Percentiles rank a stretch among this genome's conserved stretches.
phyloP scores from a whole-genome alignment of 2,113 vertebrate species.

The Zapus hudsonius region DNA sequence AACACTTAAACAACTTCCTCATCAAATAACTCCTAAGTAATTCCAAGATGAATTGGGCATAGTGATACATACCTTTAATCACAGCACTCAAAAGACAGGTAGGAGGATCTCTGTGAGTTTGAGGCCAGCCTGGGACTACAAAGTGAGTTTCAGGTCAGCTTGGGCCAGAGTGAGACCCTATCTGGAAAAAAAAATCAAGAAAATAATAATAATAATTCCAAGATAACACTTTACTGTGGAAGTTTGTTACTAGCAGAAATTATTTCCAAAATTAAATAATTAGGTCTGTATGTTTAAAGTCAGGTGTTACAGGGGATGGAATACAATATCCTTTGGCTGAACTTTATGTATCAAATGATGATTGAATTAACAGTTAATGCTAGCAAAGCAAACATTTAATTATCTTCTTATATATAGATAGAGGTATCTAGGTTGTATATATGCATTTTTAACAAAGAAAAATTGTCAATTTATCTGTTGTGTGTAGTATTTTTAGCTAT shows the following conservation, averaged over 20 bases:
- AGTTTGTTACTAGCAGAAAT: not conserved
- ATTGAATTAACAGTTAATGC: slow-evolving; percentile 3
- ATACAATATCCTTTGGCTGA: slow-evolving; percentile 9
- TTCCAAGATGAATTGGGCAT: too few species aligned
- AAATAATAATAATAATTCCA: not conserved
- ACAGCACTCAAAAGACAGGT: too few species aligned
- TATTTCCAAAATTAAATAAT: slow-evolving; percentile 27
- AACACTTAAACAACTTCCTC: not conserved
- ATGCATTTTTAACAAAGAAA: not conserved
- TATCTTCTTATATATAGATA: not conserved
- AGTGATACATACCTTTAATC: too few species aligned
- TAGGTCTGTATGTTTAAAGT: not conserved
- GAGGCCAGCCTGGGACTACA: too few species aligned
- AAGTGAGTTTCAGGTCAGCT: too few species aligned
- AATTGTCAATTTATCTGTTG: slow-evolving; percentile 32
- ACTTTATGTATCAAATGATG: slow-evolving; percentile 34
- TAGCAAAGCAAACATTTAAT: slow-evolving; percentile 12
- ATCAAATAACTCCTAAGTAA: not conserved
- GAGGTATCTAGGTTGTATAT: not conserved
- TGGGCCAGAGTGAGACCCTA: too few species aligned
- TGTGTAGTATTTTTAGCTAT: slow-evolving; percentile 39
- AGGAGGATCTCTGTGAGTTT: too few species aligned
- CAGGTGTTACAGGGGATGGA: not conserved
- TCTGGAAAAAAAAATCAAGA: too few species aligned
- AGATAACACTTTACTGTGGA: not conserved